phyloP scores from a whole-genome alignment of 2,888 invertebrate genomes.

The Lepetodrilus schrolli region DNA sequence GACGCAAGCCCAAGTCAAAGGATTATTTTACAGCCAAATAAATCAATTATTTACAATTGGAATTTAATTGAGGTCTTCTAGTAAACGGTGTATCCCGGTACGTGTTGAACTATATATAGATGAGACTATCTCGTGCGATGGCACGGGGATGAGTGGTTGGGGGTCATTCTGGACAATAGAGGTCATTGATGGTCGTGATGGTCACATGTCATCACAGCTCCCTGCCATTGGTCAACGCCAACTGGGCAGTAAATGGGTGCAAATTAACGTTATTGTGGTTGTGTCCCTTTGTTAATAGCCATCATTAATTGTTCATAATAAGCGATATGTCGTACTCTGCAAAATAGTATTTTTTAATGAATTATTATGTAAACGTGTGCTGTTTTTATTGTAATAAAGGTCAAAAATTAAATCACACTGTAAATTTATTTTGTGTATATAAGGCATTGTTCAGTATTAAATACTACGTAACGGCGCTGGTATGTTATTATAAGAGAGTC shows the following conservation, averaged over 20 bases:
- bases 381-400: no score
- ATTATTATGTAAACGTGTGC: no score
- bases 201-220: conserved; percentile 17
- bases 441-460: no score
- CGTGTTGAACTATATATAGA: conserved; percentile 10
- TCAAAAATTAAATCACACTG: no score
- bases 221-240: not conserved
- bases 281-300: no score
- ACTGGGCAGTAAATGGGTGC: not conserved
- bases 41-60: conserved; percentile 12
- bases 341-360: no score
- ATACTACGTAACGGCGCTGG: no score
- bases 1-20: not conserved
- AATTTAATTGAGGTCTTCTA: conserved; percentile 9
- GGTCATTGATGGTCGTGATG: conserved; percentile 7
- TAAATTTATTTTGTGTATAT: no score
- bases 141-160: not conserved
- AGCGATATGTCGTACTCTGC: no score
- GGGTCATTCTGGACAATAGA: conserved; percentile 3
- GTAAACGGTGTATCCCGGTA: not conserved
- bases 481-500: no score
- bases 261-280: not conserved
- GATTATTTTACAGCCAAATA: conserved; percentile 2
- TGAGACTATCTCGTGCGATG: not conserved
- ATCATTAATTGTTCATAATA: no score